These are phyloP conservation scores for Bombus superbus DNA, from an alignment of 1,140 invertebrate genomes.

Conservation along the genomic window DNA sequence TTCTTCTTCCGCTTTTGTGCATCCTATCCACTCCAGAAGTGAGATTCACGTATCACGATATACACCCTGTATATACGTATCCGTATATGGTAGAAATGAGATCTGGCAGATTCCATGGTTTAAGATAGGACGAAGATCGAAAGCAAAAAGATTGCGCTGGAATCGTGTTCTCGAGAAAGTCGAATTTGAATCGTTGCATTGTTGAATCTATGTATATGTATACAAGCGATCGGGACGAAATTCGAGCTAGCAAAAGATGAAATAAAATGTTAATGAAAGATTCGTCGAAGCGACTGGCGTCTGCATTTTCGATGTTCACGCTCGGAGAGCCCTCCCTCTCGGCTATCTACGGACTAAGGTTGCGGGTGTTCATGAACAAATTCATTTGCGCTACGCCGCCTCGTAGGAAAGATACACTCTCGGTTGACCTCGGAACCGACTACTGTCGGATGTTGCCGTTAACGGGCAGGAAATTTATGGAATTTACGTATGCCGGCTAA, in stretches of 20 bases:
- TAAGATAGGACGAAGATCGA: too few relatives aligned
- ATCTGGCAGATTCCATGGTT: too few relatives aligned
- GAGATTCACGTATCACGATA: too few relatives aligned
- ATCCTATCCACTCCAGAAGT: rapidly evolving
- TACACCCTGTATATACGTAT: too few relatives aligned
- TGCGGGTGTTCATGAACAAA: conserved; percentile 20
- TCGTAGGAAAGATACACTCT: neutral
- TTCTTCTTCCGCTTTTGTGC: too few relatives aligned
- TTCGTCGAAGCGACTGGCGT: neutral
- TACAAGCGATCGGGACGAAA: neutral
- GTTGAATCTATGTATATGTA: too few relatives aligned
- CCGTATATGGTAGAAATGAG: too few relatives aligned
- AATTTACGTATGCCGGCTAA: conserved; percentile 35
- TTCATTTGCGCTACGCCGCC: conserved; percentile 24
- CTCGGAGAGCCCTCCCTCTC: neutral
- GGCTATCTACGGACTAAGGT: neutral
- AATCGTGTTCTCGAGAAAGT: too few relatives aligned
- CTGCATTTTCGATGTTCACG: neutral
- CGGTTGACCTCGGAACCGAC: neutral
- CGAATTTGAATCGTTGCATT: too few relatives aligned
- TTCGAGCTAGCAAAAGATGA: neutral
- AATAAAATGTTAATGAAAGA: neutral
- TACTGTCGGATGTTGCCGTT: conserved; percentile 10
- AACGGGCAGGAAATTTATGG: conserved; percentile 46
- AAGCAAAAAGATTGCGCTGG: too few relatives aligned